A percentile compares a stretch with the other conserved stretches of the same genome.
These are phyloP conservation scores for Antigone vipio DNA, from an alignment of 2,113 vertebrate species.

Conservation along the genomic window DNA sequence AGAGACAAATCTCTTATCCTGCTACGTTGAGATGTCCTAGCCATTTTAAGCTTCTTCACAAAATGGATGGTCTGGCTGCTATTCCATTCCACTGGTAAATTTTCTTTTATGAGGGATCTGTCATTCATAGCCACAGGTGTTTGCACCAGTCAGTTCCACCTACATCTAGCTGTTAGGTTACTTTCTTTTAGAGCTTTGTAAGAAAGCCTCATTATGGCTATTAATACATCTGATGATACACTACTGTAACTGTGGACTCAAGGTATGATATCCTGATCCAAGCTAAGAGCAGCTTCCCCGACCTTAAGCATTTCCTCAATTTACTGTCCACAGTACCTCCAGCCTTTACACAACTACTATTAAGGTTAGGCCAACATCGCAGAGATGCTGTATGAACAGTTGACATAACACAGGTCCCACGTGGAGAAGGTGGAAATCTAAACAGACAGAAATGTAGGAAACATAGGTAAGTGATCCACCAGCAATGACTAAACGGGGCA, in stretches of 20 bases:
- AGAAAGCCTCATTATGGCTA: not conserved
- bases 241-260: not conserved
- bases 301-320: fast-evolving
- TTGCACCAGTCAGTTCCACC: not conserved
- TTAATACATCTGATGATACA: not conserved
- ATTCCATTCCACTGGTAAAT: not conserved
- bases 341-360: not conserved
- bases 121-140: not conserved
- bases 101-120: not conserved
- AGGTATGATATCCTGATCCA: not conserved
- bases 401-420: not conserved
- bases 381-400: not conserved
- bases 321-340: not conserved
- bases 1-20: not conserved
- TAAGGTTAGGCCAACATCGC: not conserved
- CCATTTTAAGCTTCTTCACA: not conserved
- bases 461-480: not conserved
- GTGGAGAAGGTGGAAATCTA: not conserved
- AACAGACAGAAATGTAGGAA: not conserved
- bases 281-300: not conserved
- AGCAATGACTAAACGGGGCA: not conserved
- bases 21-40: not conserved
- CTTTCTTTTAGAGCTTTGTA: not conserved
- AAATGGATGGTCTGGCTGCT: not conserved
- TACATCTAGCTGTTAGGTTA: not conserved